Percentiles rank a stretch among this genome's conserved stretches.
phyloP scores from a whole-genome alignment of 1,140 invertebrate species.

The Drosophila albomicans region DNA sequence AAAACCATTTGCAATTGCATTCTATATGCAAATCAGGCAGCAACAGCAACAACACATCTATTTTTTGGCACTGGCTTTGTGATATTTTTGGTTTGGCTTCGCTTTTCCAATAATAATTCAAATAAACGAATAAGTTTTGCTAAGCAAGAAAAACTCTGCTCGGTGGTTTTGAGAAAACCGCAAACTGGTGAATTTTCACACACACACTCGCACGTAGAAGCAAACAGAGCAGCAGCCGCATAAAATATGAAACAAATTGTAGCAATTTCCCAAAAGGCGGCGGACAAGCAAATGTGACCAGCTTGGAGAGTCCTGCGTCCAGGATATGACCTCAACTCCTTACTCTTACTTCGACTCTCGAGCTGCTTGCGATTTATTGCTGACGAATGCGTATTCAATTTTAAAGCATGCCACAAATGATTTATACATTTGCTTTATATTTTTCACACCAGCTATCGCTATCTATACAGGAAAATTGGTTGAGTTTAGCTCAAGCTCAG shows the following conservation, averaged over 20 bases:
- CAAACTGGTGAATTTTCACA: constrained; percentile 39
- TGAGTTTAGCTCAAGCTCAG: constrained; percentile 16
- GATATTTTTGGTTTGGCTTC: constrained; percentile 44
- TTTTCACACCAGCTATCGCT: constrained; percentile 52
- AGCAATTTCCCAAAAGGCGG: constrained; percentile 74
- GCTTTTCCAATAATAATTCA: constrained; percentile 74
- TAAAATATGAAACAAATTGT: constrained; percentile 81
- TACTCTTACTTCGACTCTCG: not conserved
- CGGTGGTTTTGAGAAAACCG: constrained; percentile 33
- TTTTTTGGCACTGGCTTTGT: constrained; percentile 37
- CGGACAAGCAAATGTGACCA: constrained; percentile 71
- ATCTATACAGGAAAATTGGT: constrained; percentile 50
- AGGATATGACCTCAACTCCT: constrained; percentile 26
- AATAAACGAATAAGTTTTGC: constrained; percentile 46
- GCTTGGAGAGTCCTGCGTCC: constrained; percentile 21
- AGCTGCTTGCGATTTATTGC: constrained; percentile 67
- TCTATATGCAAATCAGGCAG: constrained; percentile 73
- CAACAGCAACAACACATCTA: constrained; percentile 9
- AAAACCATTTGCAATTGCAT: constrained; percentile 65
- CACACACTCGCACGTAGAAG: not conserved
- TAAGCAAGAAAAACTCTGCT: constrained; percentile 25
- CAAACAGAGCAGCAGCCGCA: constrained; percentile 57
- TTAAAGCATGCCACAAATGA: constrained; percentile 73
- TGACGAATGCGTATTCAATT: constrained; percentile 83
- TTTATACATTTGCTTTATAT: constrained; percentile 83